Conservation (phyloP, 2,797 vertebrate species). For the Enteromius trimaculatus region DNA sequence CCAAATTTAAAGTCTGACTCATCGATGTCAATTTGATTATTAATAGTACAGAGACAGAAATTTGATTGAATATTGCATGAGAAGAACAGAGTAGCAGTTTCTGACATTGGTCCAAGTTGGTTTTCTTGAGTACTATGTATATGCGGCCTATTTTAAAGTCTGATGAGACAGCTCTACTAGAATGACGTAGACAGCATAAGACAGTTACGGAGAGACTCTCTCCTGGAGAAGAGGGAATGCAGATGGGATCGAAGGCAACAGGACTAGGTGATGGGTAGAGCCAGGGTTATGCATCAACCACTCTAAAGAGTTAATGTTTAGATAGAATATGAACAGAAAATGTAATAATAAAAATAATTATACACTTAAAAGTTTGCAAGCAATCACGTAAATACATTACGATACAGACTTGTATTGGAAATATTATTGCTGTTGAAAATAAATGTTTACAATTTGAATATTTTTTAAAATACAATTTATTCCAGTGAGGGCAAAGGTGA, state of each 20-base stretch:
- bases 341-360: neutral
- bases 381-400: neutral
- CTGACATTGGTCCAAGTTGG: neutral
- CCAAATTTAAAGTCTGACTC: neutral
- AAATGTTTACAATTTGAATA: neutral
- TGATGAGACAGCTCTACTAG: neutral
- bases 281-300: neutral
- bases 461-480: neutral
- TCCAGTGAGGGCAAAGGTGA: too few species aligned
- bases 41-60: neutral
- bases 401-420: neutral
- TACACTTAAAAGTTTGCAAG: neutral
- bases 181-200: neutral
- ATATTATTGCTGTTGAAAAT: neutral
- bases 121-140: neutral
- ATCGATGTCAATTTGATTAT: neutral
- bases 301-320: too few species aligned
- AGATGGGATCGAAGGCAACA: neutral
- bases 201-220: neutral
- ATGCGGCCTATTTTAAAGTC: constrained; percentile 22
- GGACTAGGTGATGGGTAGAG: neutral
- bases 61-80: neutral
- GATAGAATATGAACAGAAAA: too few species aligned
- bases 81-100: constrained; percentile 1
- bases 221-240: neutral